phyloP scores from a whole-genome alignment of 2,113 vertebrate genomes.

The Daboia siamensis region DNA sequence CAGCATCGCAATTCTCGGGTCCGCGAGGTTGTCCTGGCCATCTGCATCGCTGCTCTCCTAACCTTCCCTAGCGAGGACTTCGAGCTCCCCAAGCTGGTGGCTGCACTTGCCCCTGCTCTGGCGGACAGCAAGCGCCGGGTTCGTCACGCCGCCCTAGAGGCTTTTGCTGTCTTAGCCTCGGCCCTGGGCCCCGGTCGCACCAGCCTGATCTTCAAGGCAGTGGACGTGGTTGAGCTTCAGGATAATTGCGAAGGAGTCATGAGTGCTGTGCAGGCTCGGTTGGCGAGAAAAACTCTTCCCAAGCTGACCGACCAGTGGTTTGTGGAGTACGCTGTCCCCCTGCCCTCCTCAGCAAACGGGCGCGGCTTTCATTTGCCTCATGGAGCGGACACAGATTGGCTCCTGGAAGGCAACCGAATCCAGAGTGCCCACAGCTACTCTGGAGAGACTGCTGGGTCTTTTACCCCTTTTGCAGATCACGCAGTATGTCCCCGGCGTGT shows the following conservation, averaged over 20 bases:
- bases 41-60: slow-evolving; percentile 80
- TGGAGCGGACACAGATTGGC: slow-evolving; percentile 84
- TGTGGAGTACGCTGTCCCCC: slow-evolving; percentile 78
- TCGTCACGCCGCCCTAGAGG: slow-evolving; percentile 82
- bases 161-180: slow-evolving; percentile 77
- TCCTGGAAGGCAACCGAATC: slow-evolving; percentile 75
- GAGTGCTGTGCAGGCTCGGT: slow-evolving; percentile 81
- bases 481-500: slow-evolving; percentile 73
- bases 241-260: slow-evolving; percentile 78
- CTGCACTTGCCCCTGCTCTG: slow-evolving; percentile 79
- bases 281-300: slow-evolving; percentile 79
- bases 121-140: slow-evolving; percentile 81
- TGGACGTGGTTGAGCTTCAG: slow-evolving; percentile 79
- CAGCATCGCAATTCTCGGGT: slow-evolving; percentile 81
- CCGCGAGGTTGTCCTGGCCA: slow-evolving; percentile 79
- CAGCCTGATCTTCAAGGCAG: slow-evolving; percentile 76
- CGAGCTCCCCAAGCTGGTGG: slow-evolving; percentile 76
- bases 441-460: slow-evolving; percentile 52
- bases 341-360: slow-evolving; percentile 70
- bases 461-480: slow-evolving; percentile 56
- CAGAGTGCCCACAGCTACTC: slow-evolving; percentile 76
- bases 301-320: slow-evolving; percentile 72
- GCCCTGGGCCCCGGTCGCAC: slow-evolving; percentile 75
- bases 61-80: slow-evolving; percentile 79
- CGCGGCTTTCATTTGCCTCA: slow-evolving; percentile 50